A percentile compares a stretch with the other conserved stretches of the same genome.
phyloP scores from a whole-genome alignment of 2,888 invertebrate genomes.

The Anthophora plumipes region DNA sequence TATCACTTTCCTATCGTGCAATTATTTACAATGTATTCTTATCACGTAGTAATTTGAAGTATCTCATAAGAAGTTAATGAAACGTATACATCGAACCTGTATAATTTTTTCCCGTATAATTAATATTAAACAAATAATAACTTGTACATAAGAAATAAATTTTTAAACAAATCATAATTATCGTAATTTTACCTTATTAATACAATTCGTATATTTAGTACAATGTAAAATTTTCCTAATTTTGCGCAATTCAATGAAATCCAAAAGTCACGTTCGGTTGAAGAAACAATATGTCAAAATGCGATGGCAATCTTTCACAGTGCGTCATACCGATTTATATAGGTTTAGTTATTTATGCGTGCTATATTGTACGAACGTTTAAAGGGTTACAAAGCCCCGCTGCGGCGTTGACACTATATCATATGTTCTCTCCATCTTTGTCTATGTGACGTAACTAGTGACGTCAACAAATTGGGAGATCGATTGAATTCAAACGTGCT shows the following conservation, averaged over 20 bases:
- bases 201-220: background rate
- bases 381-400: constrained; percentile 27
- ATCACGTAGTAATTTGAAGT: background rate
- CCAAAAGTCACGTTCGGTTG: background rate
- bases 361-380: constrained; percentile 9
- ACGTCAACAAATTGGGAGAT: constrained; percentile 71
- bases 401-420: constrained; percentile 32
- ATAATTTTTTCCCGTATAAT: background rate
- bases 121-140: background rate
- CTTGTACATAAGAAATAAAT: background rate
- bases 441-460: constrained; percentile 74
- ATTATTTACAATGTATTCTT: constrained; percentile 1
- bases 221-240: background rate
- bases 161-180: background rate
- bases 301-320: background rate
- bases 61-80: background rate
- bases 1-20: background rate
- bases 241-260: background rate
- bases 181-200: background rate
- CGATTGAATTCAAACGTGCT: constrained; percentile 66
- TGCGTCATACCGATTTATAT: background rate
- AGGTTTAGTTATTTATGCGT: background rate
- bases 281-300: background rate
- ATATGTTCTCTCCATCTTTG: constrained; percentile 52
- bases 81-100: background rate